phyloP scores from a whole-genome alignment of 2,113 vertebrate species.

The Ailuropoda melanoleuca region DNA sequence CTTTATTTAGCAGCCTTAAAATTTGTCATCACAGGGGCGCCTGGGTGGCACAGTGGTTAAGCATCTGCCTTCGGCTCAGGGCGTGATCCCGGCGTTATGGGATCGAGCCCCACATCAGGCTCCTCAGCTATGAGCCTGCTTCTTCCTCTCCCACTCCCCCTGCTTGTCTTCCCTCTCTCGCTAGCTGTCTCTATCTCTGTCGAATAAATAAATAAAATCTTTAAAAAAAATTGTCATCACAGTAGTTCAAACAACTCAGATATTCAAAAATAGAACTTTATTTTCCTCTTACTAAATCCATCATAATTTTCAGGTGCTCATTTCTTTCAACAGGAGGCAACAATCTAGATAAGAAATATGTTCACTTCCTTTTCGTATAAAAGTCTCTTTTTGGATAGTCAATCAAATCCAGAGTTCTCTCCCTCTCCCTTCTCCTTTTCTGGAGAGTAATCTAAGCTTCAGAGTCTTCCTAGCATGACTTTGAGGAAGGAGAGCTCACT shows the following conservation, averaged over 20 bases:
- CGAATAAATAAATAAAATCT: too few relatives aligned
- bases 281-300: background rate
- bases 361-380: background rate
- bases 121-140: too few relatives aligned
- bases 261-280: background rate
- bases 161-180: too few relatives aligned
- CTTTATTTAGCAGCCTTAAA: background rate
- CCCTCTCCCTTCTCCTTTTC: background rate
- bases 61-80: too few relatives aligned
- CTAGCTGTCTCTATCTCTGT: too few relatives aligned
- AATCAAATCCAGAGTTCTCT: background rate
- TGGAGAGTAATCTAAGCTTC: background rate
- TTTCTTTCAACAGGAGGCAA: background rate
- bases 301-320: background rate
- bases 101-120: too few relatives aligned
- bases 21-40: background rate
- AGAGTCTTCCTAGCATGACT: background rate
- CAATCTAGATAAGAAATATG: background rate
- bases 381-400: background rate
- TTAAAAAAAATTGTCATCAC: background rate
- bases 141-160: too few relatives aligned
- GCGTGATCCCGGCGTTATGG: too few relatives aligned
- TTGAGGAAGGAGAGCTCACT: background rate
- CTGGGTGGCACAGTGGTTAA: too few relatives aligned
- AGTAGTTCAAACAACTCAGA: background rate